A percentile compares a stretch with the other conserved stretches of the same genome.
phyloP scores from a whole-genome alignment of 2,113 vertebrate species.

The Corapipo altera region DNA sequence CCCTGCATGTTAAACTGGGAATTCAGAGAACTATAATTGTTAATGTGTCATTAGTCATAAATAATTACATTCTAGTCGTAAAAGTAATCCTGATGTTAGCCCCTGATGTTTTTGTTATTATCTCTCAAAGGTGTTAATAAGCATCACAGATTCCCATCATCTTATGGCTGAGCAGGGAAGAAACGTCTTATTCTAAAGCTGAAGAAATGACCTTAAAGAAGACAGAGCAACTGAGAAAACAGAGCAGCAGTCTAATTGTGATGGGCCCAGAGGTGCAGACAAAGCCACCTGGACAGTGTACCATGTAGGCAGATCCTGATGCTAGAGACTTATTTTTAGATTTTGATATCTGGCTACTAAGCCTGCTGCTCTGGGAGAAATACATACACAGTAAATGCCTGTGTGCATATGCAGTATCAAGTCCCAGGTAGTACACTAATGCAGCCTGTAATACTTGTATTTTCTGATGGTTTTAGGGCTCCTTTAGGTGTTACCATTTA shows the following conservation, averaged over 20 bases:
- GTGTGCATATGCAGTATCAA: background rate
- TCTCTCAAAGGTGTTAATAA: background rate
- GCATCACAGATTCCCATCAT: background rate
- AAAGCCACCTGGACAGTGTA: background rate
- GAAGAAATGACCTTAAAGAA: background rate
- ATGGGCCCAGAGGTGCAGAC: background rate
- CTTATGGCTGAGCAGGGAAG: background rate
- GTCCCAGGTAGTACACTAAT: background rate
- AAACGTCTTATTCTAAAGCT: background rate
- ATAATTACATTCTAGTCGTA: background rate
- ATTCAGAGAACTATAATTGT: background rate
- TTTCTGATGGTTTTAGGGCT: background rate
- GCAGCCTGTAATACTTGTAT: background rate
- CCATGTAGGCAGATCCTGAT: background rate
- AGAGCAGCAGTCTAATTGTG: background rate
- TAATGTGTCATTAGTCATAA: background rate
- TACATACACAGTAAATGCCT: too few species aligned
- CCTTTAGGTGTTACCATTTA: background rate
- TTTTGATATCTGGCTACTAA: background rate
- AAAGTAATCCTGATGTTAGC: background rate
- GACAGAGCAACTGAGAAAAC: background rate
- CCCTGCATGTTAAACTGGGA: background rate
- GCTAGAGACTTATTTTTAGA: background rate
- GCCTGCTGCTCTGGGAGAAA: background rate
- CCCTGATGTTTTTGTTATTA: background rate